phyloP scores from a whole-genome alignment of 2,888 invertebrate genomes.

The Blera fallax region DNA sequence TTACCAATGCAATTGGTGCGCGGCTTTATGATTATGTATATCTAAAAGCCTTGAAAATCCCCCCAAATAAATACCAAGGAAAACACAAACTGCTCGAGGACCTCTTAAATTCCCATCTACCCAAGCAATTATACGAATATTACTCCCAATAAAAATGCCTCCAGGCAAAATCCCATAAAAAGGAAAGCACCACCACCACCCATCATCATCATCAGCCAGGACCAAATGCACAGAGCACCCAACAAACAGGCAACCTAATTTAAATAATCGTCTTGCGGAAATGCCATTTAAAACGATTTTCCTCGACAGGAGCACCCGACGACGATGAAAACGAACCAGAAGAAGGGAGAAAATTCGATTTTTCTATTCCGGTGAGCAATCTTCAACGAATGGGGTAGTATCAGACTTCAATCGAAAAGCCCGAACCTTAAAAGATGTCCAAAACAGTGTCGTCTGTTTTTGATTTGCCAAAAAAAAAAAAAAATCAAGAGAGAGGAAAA shows the following conservation, averaged over 20 bases:
- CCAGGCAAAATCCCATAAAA: constrained; percentile 44
- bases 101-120: constrained; percentile 11
- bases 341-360: constrained; percentile 63
- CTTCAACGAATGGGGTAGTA: constrained; percentile 65
- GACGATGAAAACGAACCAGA: background rate
- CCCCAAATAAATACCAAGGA: background rate
- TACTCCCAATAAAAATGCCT: constrained; percentile 58
- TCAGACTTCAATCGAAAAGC: constrained; percentile 71
- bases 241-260: constrained; percentile 50
- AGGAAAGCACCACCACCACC: constrained; percentile 2
- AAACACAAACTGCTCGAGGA: constrained; percentile 24
- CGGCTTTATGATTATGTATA: constrained; percentile 10
- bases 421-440: constrained; percentile 76
- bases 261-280: constrained; percentile 70
- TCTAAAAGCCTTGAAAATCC: background rate
- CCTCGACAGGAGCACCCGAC: background rate
- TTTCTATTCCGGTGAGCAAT: constrained; percentile 67
- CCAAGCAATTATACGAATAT: constrained; percentile 32
- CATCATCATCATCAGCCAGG: background rate
- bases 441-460: constrained; percentile 81
- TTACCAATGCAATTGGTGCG: constrained; percentile 1
- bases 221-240: background rate
- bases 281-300: constrained; percentile 66
- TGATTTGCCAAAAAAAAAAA: constrained; percentile 79
- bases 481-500: constrained; percentile 5